Conservation (phyloP, 2,797 vertebrate genomes). For the Lacerta agilis region DNA sequence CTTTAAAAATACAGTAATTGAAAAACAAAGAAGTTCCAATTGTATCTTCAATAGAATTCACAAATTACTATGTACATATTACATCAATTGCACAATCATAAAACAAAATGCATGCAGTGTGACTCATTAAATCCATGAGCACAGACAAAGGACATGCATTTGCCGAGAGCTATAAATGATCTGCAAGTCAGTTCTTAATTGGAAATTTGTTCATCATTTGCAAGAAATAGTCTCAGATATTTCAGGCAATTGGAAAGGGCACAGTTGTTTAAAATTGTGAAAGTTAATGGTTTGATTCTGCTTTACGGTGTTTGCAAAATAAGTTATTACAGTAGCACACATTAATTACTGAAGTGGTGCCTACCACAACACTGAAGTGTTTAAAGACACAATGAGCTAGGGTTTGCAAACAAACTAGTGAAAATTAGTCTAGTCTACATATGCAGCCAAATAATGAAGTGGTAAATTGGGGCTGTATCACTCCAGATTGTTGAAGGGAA, state of each 20-base stretch:
- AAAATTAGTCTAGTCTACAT: background rate
- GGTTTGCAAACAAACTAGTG: background rate
- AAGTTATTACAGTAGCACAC: background rate
- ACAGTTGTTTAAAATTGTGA: background rate
- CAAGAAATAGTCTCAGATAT: background rate
- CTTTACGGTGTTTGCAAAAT: background rate
- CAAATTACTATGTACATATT: background rate
- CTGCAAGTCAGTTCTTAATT: background rate
- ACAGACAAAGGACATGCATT: background rate
- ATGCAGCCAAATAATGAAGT: background rate
- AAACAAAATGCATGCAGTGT: background rate
- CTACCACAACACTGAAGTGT: background rate
- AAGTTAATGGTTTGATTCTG: background rate
- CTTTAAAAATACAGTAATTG: background rate
- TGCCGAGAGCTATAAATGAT: slow-evolving; percentile 5
- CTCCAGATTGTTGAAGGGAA: background rate
- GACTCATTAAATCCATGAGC: slow-evolving; percentile 8
- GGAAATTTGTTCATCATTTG: background rate
- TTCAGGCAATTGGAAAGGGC: background rate
- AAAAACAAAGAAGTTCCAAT: background rate
- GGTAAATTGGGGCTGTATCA: background rate
- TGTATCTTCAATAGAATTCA: background rate
- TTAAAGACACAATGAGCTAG: background rate
- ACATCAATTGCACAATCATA: background rate
- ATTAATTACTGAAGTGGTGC: background rate